Evolutionary conservation across 2,888 invertebrate species (phyloP).

Genomic region (Nasonovia ribisnigri): DNA sequence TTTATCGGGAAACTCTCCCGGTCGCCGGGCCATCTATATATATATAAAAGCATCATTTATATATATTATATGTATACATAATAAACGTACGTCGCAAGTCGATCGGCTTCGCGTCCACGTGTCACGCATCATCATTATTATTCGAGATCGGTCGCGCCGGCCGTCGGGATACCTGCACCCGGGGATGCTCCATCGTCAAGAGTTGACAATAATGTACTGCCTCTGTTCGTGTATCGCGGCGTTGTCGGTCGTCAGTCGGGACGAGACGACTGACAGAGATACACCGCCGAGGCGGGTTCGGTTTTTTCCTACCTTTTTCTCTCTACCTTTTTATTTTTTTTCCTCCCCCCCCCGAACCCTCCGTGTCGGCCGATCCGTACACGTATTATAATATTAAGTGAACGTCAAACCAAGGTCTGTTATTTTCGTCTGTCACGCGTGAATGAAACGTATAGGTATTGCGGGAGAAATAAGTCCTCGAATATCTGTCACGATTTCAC

Average conservation of each 20-base stretch:
- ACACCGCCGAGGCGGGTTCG: background rate
- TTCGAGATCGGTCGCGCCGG: background rate
- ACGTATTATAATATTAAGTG: background rate
- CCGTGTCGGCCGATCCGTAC: background rate
- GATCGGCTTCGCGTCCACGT: background rate
- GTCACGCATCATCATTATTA: background rate
- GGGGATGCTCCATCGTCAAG: background rate
- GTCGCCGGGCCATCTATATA: background rate
- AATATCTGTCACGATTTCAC: background rate
- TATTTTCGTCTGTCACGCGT: background rate
- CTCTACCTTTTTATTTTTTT: background rate
- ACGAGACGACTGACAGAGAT: background rate
- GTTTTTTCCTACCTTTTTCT: background rate
- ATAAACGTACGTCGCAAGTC: background rate
- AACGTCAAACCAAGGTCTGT: background rate
- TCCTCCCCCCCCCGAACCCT: background rate
- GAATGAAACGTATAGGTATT: background rate
- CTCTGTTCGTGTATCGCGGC: too few species aligned
- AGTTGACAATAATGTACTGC: slow-evolving; percentile 8
- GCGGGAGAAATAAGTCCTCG: background rate
- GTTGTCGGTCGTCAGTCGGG: background rate
- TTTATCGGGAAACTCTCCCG: slow-evolving; percentile 37
- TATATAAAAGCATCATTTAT: too few species aligned
- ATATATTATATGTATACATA: background rate
- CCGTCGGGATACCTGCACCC: background rate